These are phyloP conservation scores for Pelusios castaneus DNA, from an alignment of 2,113 vertebrate species.

Conservation along the genomic window DNA sequence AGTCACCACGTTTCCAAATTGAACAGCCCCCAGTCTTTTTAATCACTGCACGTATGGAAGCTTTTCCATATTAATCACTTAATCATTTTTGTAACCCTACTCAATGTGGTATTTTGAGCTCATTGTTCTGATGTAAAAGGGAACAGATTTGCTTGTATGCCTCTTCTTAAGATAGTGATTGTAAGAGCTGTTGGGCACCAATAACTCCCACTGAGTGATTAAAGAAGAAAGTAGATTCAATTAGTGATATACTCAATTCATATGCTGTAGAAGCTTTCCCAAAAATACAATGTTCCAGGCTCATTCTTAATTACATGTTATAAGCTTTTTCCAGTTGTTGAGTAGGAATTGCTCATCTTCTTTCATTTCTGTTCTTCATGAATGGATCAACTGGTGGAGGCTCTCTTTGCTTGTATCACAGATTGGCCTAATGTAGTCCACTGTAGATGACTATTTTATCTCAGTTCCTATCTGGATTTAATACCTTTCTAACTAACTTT, in stretches of 20 bases:
- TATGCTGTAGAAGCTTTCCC: background rate
- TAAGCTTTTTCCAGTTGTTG: background rate
- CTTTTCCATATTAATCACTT: no score
- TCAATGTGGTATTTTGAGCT: background rate
- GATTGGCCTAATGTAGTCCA: constrained; percentile 36
- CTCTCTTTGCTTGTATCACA: constrained; percentile 21
- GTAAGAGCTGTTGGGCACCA: background rate
- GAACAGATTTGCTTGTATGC: background rate
- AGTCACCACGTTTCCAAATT: no score
- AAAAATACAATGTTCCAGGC: background rate
- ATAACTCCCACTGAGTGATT: background rate
- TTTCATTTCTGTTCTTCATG: constrained; percentile 57
- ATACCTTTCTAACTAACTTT: constrained; percentile 54
- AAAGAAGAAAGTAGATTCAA: background rate
- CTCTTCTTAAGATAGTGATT: background rate
- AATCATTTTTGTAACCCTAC: no score
- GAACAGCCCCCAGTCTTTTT: no score
- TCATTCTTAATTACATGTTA: constrained; percentile 6
- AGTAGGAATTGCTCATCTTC: constrained; percentile 46
- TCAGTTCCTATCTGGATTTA: constrained; percentile 48
- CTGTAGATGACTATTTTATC: constrained; percentile 57
- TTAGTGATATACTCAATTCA: background rate
- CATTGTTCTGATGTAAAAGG: background rate
- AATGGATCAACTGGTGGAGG: constrained; percentile 50
- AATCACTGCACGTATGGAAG: no score